phyloP scores from a whole-genome alignment of 2,888 invertebrate species.

The Timema cristinae region DNA sequence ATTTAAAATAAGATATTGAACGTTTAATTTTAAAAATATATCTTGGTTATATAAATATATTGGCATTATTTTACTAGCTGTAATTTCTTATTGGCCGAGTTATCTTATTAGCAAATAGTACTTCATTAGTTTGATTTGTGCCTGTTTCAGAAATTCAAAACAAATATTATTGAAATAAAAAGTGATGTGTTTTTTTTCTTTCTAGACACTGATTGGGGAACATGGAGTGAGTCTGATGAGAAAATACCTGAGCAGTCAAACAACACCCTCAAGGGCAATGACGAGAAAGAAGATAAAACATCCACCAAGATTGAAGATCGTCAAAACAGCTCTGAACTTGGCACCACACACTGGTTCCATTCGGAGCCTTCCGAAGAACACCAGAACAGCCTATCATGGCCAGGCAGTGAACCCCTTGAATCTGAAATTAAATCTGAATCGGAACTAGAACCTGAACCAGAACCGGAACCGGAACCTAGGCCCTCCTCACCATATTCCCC shows the following conservation, averaged over 20 bases:
- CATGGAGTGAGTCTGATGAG: conserved; percentile 15
- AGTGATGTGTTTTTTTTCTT: background rate
- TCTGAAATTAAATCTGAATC: no score
- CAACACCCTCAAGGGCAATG: conserved; percentile 21
- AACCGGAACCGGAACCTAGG: background rate
- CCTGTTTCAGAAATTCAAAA: no score
- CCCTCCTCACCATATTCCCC: conserved; percentile 34
- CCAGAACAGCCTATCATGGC: no score
- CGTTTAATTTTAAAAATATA: background rate
- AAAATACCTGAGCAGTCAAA: conserved; percentile 6
- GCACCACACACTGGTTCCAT: conserved; percentile 24
- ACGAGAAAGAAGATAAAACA: background rate
- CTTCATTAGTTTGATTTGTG: no score
- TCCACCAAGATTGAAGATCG: conserved; percentile 17
- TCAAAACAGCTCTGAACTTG: conserved; percentile 23
- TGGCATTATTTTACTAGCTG: no score
- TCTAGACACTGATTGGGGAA: conserved; percentile 26
- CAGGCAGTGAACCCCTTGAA: no score
- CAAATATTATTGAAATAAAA: no score
- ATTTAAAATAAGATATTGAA: conserved; percentile 2
- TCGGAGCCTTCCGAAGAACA: background rate
- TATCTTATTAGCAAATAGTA: no score
- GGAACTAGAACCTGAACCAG: background rate
- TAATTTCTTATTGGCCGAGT: no score
- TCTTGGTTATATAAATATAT: background rate